These are phyloP conservation scores for Hydropsyche betteni DNA, from an alignment of 2,888 invertebrate genomes.

Conservation along the genomic window DNA sequence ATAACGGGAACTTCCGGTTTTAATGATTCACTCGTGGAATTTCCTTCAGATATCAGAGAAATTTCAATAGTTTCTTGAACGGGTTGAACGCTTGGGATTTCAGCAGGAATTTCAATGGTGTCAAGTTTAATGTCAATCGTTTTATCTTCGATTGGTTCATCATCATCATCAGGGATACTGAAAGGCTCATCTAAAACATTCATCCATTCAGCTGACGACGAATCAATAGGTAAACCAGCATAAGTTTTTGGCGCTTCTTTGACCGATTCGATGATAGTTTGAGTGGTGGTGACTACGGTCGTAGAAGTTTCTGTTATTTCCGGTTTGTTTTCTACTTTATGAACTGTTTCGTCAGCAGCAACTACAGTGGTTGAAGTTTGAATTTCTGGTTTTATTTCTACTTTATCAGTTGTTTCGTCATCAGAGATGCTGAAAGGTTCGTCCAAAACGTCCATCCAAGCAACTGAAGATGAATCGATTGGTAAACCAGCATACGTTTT, in stretches of 20 bases:
- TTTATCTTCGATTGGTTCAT: constrained; percentile 11
- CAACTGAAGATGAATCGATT: constrained; percentile 52
- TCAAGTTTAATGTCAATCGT: background rate
- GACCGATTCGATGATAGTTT: background rate
- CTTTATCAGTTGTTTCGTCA: constrained; percentile 53
- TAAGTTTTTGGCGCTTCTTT: constrained; percentile 51
- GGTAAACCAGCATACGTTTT: constrained; percentile 55
- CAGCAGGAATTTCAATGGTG: too few relatives aligned
- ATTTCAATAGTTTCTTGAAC: too few relatives aligned
- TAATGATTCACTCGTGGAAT: too few relatives aligned
- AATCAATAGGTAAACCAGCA: constrained; percentile 55
- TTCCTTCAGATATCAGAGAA: too few relatives aligned
- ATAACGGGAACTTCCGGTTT: too few relatives aligned
- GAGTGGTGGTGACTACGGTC: constrained; percentile 39
- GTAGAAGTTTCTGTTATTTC: background rate
- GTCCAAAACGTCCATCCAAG: constrained; percentile 54
- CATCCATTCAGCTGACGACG: constrained; percentile 50
- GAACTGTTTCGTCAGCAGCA: too few relatives aligned
- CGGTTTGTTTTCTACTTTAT: constrained; percentile 1
- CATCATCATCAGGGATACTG: constrained; percentile 54
- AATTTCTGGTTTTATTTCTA: constrained; percentile 32
- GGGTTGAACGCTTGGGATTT: too few relatives aligned
- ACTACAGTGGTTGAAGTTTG: constrained; percentile 35
- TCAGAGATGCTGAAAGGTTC: constrained; percentile 58
- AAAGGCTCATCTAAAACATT: constrained; percentile 57